A percentile compares a stretch with the other conserved stretches of the same genome.
These are phyloP conservation scores for Drosophila ustulata DNA, from an alignment of 2,888 invertebrate genomes.

Conservation along the genomic window DNA sequence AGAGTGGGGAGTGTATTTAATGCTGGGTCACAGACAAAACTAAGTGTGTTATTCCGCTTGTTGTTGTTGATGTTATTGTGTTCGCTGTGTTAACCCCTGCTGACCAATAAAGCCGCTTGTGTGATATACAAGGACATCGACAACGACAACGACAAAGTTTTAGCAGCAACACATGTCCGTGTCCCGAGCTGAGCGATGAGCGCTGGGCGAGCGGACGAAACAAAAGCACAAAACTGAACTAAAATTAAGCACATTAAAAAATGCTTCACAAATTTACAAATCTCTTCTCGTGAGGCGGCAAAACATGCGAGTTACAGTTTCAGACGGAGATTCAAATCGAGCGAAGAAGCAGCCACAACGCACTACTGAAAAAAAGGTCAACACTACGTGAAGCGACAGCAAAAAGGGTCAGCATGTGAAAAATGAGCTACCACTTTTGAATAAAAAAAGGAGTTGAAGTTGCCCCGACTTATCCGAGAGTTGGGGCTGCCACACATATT, in stretches of 20 bases:
- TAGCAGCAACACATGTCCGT: slow-evolving; percentile 66
- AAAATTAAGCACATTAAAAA: slow-evolving; percentile 80
- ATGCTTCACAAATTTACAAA: slow-evolving; percentile 80
- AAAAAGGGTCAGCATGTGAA: slow-evolving; percentile 64
- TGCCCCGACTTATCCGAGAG: slow-evolving; percentile 20
- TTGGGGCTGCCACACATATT: slow-evolving; percentile 54
- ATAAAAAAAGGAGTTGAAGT: slow-evolving; percentile 28
- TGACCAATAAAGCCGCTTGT: slow-evolving; percentile 81
- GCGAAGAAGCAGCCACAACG: background rate
- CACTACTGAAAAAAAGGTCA: slow-evolving; percentile 64
- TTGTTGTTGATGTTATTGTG: slow-evolving; percentile 31
- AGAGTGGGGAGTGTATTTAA: slow-evolving; percentile 56
- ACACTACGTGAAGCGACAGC: background rate
- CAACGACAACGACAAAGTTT: slow-evolving; percentile 71
- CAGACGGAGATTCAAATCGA: slow-evolving; percentile 16
- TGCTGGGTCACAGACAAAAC: slow-evolving; percentile 72
- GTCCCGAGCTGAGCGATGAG: slow-evolving; percentile 16
- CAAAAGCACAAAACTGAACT: slow-evolving; percentile 57
- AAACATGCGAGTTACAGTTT: background rate
- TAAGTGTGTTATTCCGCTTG: slow-evolving; percentile 50
- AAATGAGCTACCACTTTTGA: slow-evolving; percentile 69
- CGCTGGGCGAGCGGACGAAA: slow-evolving; percentile 15
- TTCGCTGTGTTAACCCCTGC: slow-evolving; percentile 68
- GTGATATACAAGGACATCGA: slow-evolving; percentile 62
- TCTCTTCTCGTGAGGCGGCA: slow-evolving; percentile 50